Base-by-base conservation (phyloP, 2,888 invertebrate genomes). In the Willowsia nigromaculata region DNA sequence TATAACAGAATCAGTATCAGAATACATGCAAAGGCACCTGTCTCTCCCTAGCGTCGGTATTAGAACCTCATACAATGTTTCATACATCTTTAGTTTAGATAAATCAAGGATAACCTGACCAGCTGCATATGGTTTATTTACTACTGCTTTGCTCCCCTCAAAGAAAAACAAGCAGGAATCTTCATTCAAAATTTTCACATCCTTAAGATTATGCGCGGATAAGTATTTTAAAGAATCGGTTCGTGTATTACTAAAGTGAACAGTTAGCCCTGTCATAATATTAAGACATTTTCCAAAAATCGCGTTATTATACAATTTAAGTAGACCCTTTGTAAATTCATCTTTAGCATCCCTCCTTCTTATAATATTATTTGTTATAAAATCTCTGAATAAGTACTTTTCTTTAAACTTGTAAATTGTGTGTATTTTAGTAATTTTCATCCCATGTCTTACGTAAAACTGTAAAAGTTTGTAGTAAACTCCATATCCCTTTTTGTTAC, bases 381-480 rank as follows among this genome's bases (percentile, higher is more conserved):
- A 74, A 15, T 50, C 18, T 9, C 30, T 22, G 13, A 85, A 59
- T 7, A 74, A 33, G 3, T 18, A 53, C 13, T 40, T 25, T 37
- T 85, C 74, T 7, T 6, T 1, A 27, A 84, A 84, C 5, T 18
- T 40, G 9, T 74, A 25, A 0, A 33, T 56, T 0, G 40, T 4
- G 25, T 74, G 74, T 0, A 74, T 13, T 74, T 71, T 71, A 1
- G 15, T 22, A 15, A 84, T 37, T 25, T 56, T 74, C 0, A 74
- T 4, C 0, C 74, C 74, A 11, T 37, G 37, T 33, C 30, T 18
- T 1, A 56, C 0, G 27, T 84, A 84, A 1, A 84, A 71, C 13
- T 56, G 50, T 25, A 84, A 18, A 1, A 56, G 30, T 18, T 74
- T 84, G 56, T 84, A 71, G 18, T 84, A 74, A 15, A 71, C 53